These are phyloP conservation scores for Eira barbara DNA, from an alignment of 2,113 vertebrate genomes.

Conservation along the genomic window DNA sequence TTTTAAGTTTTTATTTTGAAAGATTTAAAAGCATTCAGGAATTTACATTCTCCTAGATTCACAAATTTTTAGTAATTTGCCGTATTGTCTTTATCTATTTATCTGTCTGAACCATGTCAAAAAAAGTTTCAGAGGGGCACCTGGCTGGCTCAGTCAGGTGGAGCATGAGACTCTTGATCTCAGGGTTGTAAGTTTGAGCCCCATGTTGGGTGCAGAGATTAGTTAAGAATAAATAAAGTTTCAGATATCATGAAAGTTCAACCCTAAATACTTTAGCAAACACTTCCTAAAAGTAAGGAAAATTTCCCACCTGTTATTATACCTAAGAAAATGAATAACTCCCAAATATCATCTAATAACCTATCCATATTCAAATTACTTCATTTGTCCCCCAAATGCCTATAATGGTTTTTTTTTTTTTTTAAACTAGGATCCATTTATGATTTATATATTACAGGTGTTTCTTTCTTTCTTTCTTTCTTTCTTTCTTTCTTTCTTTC, in stretches of 20 bases:
- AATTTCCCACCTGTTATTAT: background rate
- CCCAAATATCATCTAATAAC: background rate
- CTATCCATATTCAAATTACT: background rate
- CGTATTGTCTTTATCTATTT: background rate
- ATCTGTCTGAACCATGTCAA: background rate
- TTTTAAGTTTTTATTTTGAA: constrained; percentile 44
- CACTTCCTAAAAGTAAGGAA: background rate
- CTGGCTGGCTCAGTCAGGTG: background rate
- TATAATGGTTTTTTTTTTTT: background rate
- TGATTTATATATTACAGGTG: background rate
- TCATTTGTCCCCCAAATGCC: background rate
- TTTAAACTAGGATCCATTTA: background rate
- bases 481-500: too few relatives aligned
- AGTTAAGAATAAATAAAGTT: background rate
- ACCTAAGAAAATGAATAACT: background rate
- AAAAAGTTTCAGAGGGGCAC: background rate
- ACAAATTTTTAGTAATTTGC: background rate
- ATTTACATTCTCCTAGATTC: background rate
- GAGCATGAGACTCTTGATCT: background rate
- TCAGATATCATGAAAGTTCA: background rate
- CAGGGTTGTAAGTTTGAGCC: background rate
- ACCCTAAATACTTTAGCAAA: background rate
- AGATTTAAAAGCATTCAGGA: background rate
- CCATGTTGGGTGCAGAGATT: background rate
- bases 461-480: background rate